Conservation (phyloP, 1,140 invertebrate species). For the Pachypeltis micranthus region DNA sequence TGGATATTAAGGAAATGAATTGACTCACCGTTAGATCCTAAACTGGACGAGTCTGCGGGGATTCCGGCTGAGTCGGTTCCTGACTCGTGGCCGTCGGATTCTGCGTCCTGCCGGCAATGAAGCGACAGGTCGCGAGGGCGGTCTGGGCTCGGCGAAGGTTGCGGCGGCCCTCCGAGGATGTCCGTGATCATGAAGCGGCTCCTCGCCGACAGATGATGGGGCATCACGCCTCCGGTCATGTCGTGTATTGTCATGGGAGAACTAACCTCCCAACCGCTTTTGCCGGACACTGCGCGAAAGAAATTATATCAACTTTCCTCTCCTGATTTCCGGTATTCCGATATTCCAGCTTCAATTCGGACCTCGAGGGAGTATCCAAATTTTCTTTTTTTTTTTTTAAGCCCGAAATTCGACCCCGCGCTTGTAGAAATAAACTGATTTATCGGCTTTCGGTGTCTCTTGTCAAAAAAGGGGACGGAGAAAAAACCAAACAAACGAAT, state of each 20-base stretch:
- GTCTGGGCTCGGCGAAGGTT: slow-evolving; percentile 11
- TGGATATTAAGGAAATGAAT: no score
- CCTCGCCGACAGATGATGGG: slow-evolving; percentile 10
- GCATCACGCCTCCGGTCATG: slow-evolving; percentile 13
- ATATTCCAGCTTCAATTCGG: no score
- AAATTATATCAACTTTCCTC: neutral
- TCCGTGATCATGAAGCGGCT: slow-evolving; percentile 11
- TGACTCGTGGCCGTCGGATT: slow-evolving; percentile 11
- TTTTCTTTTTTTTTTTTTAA: no score
- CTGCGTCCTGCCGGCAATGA: slow-evolving; percentile 9
- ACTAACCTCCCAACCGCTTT: slow-evolving; percentile 11
- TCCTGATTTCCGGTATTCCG: no score
- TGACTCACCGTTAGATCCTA: slow-evolving; percentile 14
- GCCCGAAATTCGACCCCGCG: no score
- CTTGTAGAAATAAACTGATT: no score
- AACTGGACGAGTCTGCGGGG: slow-evolving; percentile 7
- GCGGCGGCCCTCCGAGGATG: slow-evolving; percentile 6
- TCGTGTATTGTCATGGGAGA: slow-evolving; percentile 16
- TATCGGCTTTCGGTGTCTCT: no score
- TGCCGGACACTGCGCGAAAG: slow-evolving; percentile 12
- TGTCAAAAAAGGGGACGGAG: no score
- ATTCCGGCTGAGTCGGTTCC: slow-evolving; percentile 11
- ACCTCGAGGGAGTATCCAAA: no score
- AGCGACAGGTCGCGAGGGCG: slow-evolving; percentile 10
- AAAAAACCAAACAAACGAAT: no score